A percentile compares a stretch with the other conserved stretches of the same genome.
phyloP scores from a whole-genome alignment of 2,888 invertebrate species.

The Steinernema carpocapsae region DNA sequence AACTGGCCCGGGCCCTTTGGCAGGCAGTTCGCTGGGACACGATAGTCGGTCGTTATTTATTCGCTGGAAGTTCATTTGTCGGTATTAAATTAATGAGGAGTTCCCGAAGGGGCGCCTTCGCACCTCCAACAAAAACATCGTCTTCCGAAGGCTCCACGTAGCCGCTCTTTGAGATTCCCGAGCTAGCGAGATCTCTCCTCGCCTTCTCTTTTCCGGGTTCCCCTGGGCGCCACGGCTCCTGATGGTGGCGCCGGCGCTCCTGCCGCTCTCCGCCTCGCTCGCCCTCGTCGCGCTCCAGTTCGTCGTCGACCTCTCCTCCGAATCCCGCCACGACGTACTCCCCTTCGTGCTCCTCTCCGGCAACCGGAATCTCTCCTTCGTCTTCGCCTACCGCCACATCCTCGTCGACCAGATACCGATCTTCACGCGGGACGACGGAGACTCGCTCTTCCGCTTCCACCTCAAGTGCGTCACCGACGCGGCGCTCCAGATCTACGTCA shows the following conservation, averaged over 20 bases:
- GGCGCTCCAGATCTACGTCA: constrained; percentile 40
- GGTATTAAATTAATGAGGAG: constrained; percentile 25
- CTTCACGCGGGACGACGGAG: constrained; percentile 4
- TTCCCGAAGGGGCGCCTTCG: not conserved
- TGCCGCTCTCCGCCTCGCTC: constrained; percentile 36
- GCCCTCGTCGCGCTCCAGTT: constrained; percentile 31
- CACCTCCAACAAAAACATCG: constrained; percentile 1
- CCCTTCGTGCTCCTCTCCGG: constrained; percentile 47
- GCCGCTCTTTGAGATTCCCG: too few species aligned
- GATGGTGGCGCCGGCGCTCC: constrained; percentile 32
- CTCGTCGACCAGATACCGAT: constrained; percentile 43
- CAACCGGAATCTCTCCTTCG: constrained; percentile 49
- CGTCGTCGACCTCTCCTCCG: constrained; percentile 21
- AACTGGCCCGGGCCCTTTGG: constrained; percentile 21
- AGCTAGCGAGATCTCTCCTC: too few species aligned
- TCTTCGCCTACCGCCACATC: constrained; percentile 39
- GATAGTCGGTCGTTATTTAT: constrained; percentile 26
- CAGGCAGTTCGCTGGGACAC: constrained; percentile 15
- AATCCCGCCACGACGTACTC: constrained; percentile 25
- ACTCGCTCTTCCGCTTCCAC: constrained; percentile 4
- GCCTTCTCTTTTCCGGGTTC: too few species aligned
- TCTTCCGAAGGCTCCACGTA: too few species aligned
- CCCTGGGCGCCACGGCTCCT: not conserved
- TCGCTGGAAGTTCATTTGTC: constrained; percentile 13
- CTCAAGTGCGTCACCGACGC: constrained; percentile 46